Base-by-base conservation (phyloP, 2,888 invertebrate genomes). In the Zhengitettix transpicula region DNA sequence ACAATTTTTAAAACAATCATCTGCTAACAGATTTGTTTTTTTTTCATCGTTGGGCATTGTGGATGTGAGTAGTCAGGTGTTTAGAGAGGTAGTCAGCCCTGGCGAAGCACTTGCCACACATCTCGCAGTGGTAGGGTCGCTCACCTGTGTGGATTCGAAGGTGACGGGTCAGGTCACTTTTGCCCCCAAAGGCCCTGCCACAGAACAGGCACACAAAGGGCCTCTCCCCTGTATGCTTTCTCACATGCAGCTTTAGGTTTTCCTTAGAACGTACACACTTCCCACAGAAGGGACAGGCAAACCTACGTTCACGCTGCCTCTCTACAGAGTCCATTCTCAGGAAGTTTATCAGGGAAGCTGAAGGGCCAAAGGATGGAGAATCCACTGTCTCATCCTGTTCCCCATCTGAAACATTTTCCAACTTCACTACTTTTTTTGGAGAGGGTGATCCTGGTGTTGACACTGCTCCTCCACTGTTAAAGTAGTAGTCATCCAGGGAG, bases 201-300 rank as follows among this genome's bases (percentile, higher is more conserved):
- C 92, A 92, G 72, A 91, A 92, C 63, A 91, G 77, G 67, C 91
- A 92, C 60, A 90, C 91, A 71, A 91, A 92, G n/a, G 91, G 91
- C 42, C 91, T 79, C 72, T 91, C 91, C 11, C 90, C 90, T n/a
- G 81, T 81, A 70, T 91, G 91, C 69, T 91, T 91, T 60, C 90
- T 80, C 17, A 91, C 89, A 73, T 91, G 91, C 65, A 91, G 75
- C 73, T 91, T 90, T 58, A 91, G 78, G 71, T 90, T 90, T 75
- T 90, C 90, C 74, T 90, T 90, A 55, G 89, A 89, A 60, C 90
- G 79, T 51, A 92, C 91, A 72, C 90, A 90, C 72, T 91, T 91
- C 56, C 89, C 89, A 72, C 91, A 91, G 71, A 90, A 91, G 0
- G 90, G 90, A 69, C 90, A 91, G 42, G 90, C 89, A 72, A 90